Percentiles rank a stretch among this genome's conserved stretches.
These are phyloP conservation scores for Laothoe populi DNA, from an alignment of 2,888 invertebrate species.

Conservation along the genomic window DNA sequence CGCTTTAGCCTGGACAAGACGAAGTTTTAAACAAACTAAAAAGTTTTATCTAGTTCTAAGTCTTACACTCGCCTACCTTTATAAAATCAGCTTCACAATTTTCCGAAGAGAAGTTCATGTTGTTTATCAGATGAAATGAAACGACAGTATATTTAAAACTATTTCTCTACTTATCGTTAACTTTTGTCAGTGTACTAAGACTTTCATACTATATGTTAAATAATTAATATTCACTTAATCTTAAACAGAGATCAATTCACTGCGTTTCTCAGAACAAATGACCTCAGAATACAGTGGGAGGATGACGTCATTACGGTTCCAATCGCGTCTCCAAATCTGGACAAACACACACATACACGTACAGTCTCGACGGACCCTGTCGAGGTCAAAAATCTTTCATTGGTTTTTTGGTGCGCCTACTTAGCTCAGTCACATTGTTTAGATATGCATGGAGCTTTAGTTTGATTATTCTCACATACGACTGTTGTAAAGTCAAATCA, in stretches of 20 bases:
- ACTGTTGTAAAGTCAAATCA: too few species aligned
- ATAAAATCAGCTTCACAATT: background rate
- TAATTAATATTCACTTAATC: background rate
- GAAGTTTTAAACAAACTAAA: background rate
- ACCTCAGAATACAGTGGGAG: conserved; percentile 21
- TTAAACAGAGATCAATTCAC: conserved; percentile 4
- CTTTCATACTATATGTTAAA: too few species aligned
- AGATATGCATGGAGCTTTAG: background rate
- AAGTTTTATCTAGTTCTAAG: background rate
- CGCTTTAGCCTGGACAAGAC: background rate
- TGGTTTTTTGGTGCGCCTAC: conserved; percentile 13
- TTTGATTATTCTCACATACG: background rate
- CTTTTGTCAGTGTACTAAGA: too few species aligned
- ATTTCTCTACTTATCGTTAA: too few species aligned
- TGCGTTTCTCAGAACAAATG: conserved; percentile 17
- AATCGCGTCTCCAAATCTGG: conserved; percentile 19
- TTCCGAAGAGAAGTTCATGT: too few species aligned
- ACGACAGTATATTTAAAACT: too few species aligned
- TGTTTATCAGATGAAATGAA: too few species aligned
- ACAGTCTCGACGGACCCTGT: background rate
- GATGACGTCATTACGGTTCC: conserved; percentile 21
- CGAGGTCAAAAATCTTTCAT: conserved; percentile 22
- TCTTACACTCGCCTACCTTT: background rate
- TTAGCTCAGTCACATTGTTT: conserved; percentile 1
- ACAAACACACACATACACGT: conserved; percentile 3